Base-by-base conservation (phyloP, 2,888 invertebrate species). In the Diarsia rubi region DNA sequence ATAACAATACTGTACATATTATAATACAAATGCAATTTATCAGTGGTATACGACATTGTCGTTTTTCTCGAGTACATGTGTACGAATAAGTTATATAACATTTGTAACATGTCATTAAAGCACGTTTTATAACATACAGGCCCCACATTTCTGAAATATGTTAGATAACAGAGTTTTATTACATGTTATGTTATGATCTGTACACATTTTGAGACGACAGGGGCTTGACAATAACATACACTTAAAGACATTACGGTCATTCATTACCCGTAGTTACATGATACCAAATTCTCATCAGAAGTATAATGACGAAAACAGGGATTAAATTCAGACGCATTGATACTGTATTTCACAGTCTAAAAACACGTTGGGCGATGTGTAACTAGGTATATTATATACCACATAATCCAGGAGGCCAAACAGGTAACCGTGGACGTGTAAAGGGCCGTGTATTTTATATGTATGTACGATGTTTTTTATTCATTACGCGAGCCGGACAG, bases 391-490 rank as follows among this genome's bases (percentile, higher is more conserved):
- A 11, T n/a, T n/a, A 45, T 62, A 54, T 62, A 44, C 21, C 37
- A 54, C 27, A 31, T 69, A 78, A 76, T 67, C 73, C 68, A 52
- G 59, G 19, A 31, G 27, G 37, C 45, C 8, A 49, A 57, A 59
- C 64, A 75, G 64, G 70, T 71, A 73, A 73, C 69, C 45, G 63
- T 27, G 8, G 16, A 49, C 45, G 57, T 8, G 27, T 37, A 66
- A 83, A 62, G 66, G 78, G 44, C 54, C 8, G 49, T 62, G 11
- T 65, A 65, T 73, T 73, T 66, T 69, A 68, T 73, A 73, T 75
- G 60, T 74, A 73, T 67, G 64, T 47, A 44, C 67, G 49, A 54
- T 47, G 68, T 82, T 74, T 82, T 78, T 66, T 54, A 76, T 82
- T 72, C 65, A 74, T 80, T 70, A 70, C 66, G 42, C 42, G 49